Evolutionary conservation across 2,113 vertebrate species (phyloP).

Genomic region (Martes martes): DNA sequence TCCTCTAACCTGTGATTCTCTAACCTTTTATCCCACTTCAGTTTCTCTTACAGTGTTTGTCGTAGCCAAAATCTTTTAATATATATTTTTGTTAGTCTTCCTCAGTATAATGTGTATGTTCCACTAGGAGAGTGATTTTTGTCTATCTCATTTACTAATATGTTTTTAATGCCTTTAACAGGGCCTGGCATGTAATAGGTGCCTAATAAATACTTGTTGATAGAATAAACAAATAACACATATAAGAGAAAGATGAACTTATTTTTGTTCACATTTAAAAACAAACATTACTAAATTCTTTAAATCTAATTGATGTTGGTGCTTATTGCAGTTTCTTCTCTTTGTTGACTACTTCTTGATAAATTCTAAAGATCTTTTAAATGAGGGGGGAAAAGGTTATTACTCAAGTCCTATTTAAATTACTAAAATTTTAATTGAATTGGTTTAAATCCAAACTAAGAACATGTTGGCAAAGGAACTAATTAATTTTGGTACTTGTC

Average conservation of each 20-base stretch:
- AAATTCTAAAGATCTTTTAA: constrained; percentile 19
- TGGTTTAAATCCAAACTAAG: constrained; percentile 32
- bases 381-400: neutral
- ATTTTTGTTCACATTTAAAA: constrained; percentile 12
- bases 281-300: neutral
- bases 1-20: neutral
- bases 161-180: neutral
- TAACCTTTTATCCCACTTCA: neutral
- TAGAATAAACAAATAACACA: neutral
- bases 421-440: constrained; percentile 49
- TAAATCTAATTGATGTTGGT: neutral
- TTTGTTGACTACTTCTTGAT: neutral
- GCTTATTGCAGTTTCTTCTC: neutral
- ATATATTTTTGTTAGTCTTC: neutral
- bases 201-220: neutral
- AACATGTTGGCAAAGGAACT: neutral
- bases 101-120: neutral
- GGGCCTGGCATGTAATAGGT: neutral
- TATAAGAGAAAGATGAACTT: neutral
- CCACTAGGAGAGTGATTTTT: neutral
- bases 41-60: neutral
- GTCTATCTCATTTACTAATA: neutral
- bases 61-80: neutral
- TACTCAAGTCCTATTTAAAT: constrained; percentile 18
- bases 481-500: constrained; percentile 1